Conservation (phyloP, 2,797 vertebrate genomes). For the Centropyge bicolor region DNA sequence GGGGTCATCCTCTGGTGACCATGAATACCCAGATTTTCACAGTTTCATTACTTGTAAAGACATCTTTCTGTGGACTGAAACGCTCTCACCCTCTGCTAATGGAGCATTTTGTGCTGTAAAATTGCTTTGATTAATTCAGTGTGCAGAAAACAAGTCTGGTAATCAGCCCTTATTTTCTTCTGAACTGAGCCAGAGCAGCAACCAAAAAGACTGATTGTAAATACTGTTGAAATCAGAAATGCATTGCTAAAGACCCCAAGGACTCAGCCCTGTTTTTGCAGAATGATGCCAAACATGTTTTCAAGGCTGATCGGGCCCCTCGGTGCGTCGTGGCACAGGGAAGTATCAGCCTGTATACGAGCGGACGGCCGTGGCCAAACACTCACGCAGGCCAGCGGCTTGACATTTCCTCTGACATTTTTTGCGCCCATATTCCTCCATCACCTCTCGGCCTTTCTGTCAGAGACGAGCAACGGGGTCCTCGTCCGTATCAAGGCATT, state of each 20-base stretch:
- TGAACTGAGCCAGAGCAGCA: not conserved
- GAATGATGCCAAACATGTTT: constrained; percentile 28
- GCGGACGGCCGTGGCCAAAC: constrained; percentile 22
- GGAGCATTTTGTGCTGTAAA: not conserved
- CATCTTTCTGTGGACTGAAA: not conserved
- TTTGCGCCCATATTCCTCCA: constrained; percentile 50
- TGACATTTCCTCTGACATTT: constrained; percentile 83
- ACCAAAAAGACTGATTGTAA: constrained; percentile 16
- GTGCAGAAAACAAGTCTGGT: not conserved
- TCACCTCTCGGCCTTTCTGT: constrained; percentile 68
- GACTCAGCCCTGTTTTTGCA: not conserved
- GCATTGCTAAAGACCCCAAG: not conserved
- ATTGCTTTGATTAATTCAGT: not conserved
- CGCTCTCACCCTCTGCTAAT: not conserved
- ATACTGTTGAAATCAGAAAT: constrained; percentile 12
- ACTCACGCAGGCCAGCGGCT: constrained; percentile 41
- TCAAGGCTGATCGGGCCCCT: not conserved
- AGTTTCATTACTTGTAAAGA: not conserved
- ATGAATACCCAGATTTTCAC: not conserved
- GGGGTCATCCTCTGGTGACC: not conserved
- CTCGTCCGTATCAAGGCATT: constrained; percentile 33
- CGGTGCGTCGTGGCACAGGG: not conserved
- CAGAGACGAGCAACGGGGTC: constrained; percentile 38
- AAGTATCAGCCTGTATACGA: constrained; percentile 20
- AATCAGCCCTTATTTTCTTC: not conserved